Conservation (phyloP, 2,113 vertebrate genomes). For the Diadophis punctatus region DNA sequence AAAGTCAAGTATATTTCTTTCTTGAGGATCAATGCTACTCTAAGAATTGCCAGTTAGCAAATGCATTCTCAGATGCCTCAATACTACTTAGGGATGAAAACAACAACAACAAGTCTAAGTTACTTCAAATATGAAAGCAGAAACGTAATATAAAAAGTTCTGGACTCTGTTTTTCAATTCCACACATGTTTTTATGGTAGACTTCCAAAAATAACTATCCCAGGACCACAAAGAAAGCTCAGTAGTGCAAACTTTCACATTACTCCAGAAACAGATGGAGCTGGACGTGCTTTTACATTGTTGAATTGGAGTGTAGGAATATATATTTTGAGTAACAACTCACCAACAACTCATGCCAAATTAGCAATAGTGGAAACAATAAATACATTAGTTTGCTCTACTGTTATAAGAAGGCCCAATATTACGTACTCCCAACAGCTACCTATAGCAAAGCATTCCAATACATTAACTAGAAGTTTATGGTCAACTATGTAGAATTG, state of each 20-base stretch:
- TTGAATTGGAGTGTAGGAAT: neutral
- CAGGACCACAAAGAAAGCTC: constrained; percentile 46
- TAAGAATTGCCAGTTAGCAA: neutral
- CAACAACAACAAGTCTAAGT: neutral
- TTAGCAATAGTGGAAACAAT: neutral
- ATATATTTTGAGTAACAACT: neutral
- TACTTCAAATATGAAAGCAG: constrained; percentile 43
- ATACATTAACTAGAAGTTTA: neutral
- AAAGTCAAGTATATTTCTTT: neutral
- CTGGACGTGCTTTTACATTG: neutral
- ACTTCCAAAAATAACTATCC: constrained; percentile 4
- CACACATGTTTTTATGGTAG: constrained; percentile 28
- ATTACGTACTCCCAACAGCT: neutral
- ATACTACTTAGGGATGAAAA: neutral
- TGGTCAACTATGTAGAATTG: neutral
- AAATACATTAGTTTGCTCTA: neutral
- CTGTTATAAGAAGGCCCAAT: neutral
- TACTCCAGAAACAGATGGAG: constrained; percentile 48
- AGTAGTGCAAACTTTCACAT: constrained; percentile 74
- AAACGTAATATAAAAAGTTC: constrained; percentile 47
- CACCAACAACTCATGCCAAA: neutral
- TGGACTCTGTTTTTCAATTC: constrained; percentile 13
- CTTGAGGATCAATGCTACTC: constrained; percentile 22
- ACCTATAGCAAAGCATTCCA: neutral
- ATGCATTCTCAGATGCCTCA: neutral